Base-by-base conservation (phyloP, 2,113 vertebrate genomes). In the Dipodomys stephensi region DNA sequence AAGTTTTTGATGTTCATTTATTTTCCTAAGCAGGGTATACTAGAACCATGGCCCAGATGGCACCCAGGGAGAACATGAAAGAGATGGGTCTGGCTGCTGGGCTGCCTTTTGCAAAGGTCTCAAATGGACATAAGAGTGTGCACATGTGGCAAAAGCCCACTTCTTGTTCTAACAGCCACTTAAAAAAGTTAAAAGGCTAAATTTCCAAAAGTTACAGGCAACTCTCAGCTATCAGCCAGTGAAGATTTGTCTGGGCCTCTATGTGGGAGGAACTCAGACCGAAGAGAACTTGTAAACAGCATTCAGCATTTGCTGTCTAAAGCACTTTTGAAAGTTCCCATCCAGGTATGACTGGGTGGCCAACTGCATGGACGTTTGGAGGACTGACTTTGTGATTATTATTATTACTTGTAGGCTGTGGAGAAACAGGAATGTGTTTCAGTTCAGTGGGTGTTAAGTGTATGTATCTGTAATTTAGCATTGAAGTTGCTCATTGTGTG, bases 1-100 rank as follows among this genome's bases (percentile, higher is more conserved):
- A 95, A 95, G 87, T 89, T 94, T 91, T 84, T 69, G 44, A 93
- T 95, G 84, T 93, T 85, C 69, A 28, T 94, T 95, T 89, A 82
- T 91, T 94, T 96, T 94, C 49, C 8, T 90, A 93, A 95, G 95
- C 74, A 85, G 80, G 49, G 67, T 90, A 94, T 79, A 46, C 60
- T 90, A 25, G 93, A 85, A 92, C 30, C 30, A 27, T 11, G 27
- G 73, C 72, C 72, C 73, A 81, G 46, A 71, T 35, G 27, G 86
- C 84, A 39, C 67, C 67, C 62, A 8, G 7, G 46, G 82, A 79
- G 32, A 95, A 49, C 27, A 91, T 28, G 80, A 85, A 39, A 69
- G 94, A 79, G 83, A 30, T 49, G 81, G 57, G 46, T 67, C 35
- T 74, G 7, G 39, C 71, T 90, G 23, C 77, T 84, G 7, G 72